Conservation (phyloP, 2,797 vertebrate genomes). For the Eleutherodactylus coqui region DNA sequence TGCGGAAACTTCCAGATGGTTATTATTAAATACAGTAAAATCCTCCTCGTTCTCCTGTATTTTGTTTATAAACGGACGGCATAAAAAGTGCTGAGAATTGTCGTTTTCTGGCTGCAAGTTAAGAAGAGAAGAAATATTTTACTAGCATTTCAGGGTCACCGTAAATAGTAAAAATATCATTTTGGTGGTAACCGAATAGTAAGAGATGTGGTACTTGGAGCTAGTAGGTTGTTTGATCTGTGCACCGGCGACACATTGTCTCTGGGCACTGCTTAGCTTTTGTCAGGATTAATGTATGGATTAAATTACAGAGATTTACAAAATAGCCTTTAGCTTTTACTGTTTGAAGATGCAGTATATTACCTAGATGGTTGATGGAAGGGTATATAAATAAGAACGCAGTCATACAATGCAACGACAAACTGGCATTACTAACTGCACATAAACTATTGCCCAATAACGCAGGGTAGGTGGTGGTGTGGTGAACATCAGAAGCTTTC, state of each 20-base stretch:
- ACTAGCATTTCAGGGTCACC: conserved; percentile 14
- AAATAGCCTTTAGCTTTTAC: conserved; percentile 44
- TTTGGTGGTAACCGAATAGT: conserved; percentile 20
- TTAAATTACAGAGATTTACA: conserved; percentile 55
- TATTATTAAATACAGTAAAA: conserved; percentile 52
- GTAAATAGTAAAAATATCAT: conserved; percentile 4
- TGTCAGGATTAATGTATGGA: conserved; percentile 59
- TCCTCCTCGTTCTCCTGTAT: background rate
- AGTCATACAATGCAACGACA: background rate
- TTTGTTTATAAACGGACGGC: background rate
- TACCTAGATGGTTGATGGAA: conserved; percentile 17
- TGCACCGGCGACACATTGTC: conserved; percentile 2
- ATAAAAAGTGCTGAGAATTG: background rate
- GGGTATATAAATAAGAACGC: conserved; percentile 17
- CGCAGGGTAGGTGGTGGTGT: background rate
- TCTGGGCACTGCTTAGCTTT: conserved; percentile 47
- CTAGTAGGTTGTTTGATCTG: conserved; percentile 43
- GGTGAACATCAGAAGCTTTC: too few relatives aligned
- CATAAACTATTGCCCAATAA: background rate
- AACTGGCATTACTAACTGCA: too few relatives aligned
- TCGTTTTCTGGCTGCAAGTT: background rate
- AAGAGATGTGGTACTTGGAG: conserved; percentile 6
- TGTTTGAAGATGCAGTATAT: conserved; percentile 17
- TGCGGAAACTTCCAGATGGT: conserved; percentile 33
- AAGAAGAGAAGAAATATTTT: background rate